These are phyloP conservation scores for Dallia pectoralis DNA, from an alignment of 2,797 vertebrate genomes.

Conservation along the genomic window DNA sequence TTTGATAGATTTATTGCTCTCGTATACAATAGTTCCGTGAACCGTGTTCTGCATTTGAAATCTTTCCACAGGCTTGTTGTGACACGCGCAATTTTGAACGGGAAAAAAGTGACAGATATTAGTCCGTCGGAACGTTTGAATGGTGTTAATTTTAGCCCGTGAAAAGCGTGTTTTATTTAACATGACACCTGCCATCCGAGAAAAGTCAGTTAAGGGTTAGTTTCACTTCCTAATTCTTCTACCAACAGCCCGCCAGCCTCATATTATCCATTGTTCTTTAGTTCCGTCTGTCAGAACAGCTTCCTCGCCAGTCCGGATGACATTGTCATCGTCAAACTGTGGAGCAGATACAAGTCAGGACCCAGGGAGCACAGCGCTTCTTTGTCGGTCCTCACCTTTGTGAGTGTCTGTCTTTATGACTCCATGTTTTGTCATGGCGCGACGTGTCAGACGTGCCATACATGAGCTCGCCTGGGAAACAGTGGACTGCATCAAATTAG, in stretches of 20 bases:
- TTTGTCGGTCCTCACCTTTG: conserved; percentile 63
- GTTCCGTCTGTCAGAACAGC: conserved; percentile 42
- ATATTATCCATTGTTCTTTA: conserved; percentile 54
- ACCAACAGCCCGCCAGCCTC: conserved; percentile 3
- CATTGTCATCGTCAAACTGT: conserved; percentile 54
- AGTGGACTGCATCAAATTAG: conserved; percentile 23
- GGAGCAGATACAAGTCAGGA: conserved; percentile 40
- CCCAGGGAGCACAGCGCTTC: conserved; percentile 41
- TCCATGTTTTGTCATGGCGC: conserved; percentile 14
- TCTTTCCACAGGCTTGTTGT: not conserved
- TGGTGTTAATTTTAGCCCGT: not conserved
- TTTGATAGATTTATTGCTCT: not conserved
- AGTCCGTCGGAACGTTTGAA: not conserved
- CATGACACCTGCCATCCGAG: not conserved
- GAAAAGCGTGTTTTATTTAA: not conserved
- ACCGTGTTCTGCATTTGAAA: too few species aligned
- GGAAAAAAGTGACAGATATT: not conserved
- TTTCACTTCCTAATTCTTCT: conserved; percentile 20
- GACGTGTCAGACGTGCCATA: conserved; percentile 43
- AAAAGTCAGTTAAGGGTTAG: not conserved
- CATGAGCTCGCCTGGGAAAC: conserved; percentile 33
- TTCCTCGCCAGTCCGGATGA: conserved; percentile 51
- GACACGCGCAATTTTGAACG: not conserved
- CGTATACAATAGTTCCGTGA: too few species aligned
- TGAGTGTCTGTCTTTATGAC: conserved; percentile 28